Percentiles rank a stretch among this genome's conserved stretches.
These are phyloP conservation scores for Bufotes viridis DNA, from an alignment of 2,797 vertebrate species.

Conservation along the genomic window DNA sequence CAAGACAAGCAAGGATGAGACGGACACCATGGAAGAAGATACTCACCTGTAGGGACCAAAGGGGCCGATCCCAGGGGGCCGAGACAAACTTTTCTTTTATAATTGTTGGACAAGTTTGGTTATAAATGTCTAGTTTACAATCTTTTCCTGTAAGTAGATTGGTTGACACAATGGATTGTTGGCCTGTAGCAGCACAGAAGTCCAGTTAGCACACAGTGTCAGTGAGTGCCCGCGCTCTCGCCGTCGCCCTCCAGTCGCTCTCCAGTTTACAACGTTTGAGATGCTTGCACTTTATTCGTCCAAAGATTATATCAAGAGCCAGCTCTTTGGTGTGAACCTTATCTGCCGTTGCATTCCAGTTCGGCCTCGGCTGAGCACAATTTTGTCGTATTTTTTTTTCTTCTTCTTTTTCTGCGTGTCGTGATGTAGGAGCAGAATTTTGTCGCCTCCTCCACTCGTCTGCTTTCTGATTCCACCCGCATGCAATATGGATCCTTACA, in stretches of 20 bases:
- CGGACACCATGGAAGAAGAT: constrained; percentile 91
- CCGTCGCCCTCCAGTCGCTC: background rate
- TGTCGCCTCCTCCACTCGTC: background rate
- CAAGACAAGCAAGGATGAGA: constrained; percentile 86
- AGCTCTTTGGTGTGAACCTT: background rate
- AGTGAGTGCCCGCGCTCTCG: background rate
- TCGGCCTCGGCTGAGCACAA: background rate
- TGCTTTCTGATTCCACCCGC: constrained; percentile 7
- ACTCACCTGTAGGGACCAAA: constrained; percentile 85
- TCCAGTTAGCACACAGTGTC: constrained; percentile 30
- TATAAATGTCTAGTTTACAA: constrained; percentile 55
- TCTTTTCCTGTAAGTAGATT: background rate
- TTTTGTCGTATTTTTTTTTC: constrained; percentile 9
- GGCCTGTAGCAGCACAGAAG: constrained; percentile 35
- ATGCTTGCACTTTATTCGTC: constrained; percentile 51
- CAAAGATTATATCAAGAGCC: constrained; percentile 30
- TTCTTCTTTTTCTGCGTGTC: background rate
- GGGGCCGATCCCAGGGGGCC: background rate
- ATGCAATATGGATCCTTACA: constrained; percentile 21
- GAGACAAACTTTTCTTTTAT: background rate
- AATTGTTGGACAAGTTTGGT: constrained; percentile 64
- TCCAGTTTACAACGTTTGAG: constrained; percentile 5
- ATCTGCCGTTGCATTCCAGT: constrained; percentile 9
- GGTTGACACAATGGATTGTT: background rate
- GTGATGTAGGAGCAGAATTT: constrained; percentile 26